Evolutionary conservation across 2,797 vertebrate genomes (phyloP).

Genomic region (Botia kubotai): DNA sequence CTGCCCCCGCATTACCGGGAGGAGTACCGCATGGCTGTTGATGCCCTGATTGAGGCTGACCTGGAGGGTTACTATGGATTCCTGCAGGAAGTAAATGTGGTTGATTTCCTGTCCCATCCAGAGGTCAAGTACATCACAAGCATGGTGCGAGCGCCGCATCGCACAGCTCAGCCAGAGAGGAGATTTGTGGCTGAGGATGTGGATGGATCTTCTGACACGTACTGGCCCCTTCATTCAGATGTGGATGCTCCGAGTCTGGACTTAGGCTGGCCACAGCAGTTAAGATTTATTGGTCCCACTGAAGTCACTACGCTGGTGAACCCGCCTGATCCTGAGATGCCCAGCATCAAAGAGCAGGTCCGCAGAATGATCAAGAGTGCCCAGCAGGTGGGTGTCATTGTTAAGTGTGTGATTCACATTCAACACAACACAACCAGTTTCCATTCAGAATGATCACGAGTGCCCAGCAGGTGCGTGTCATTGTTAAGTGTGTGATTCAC

Average conservation of each 20-base stretch:
- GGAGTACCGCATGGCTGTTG: conserved; percentile 92
- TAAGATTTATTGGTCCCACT: conserved; percentile 85
- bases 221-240: conserved; percentile 95
- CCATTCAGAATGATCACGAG: conserved; percentile 89
- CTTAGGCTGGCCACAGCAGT: conserved; percentile 91
- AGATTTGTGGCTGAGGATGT: conserved; percentile 64
- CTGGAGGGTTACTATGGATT: conserved; percentile 87
- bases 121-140: conserved; percentile 87
- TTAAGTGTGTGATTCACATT: neutral
- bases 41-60: conserved; percentile 85
- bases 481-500: neutral
- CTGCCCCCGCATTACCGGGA: conserved; percentile 95
- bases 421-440: too few relatives aligned
- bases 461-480: conserved; percentile 85
- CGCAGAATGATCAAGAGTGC: conserved; percentile 92
- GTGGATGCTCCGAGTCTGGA: conserved; percentile 90
- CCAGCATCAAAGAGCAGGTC: conserved; percentile 94
- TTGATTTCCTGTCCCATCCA: conserved; percentile 85
- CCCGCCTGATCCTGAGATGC: conserved; percentile 87
- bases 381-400: conserved; percentile 81
- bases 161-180: conserved; percentile 72
- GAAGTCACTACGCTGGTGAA: conserved; percentile 94
- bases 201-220: conserved; percentile 93
- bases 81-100: conserved; percentile 81
- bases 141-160: conserved; percentile 79